Conservation (phyloP, 2,888 invertebrate species). For the Drosophila kambysellisi region DNA sequence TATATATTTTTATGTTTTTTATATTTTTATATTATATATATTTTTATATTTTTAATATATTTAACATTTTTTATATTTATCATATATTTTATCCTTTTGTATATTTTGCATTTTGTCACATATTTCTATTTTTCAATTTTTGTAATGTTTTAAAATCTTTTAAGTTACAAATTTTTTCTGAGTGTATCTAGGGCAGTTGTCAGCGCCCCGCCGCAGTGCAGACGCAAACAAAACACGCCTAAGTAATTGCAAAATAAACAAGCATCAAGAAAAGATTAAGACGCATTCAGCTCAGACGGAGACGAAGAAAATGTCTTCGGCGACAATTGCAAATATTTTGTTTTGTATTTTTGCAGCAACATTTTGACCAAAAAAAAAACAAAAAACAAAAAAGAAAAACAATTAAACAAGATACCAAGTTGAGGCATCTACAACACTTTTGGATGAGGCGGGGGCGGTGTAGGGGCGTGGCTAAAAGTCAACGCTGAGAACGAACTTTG, state of each 20-base stretch:
- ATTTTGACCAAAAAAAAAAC: slow-evolving; percentile 26
- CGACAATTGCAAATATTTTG: slow-evolving; percentile 73
- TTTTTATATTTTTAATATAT: neutral
- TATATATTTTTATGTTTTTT: neutral
- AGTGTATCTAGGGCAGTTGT: slow-evolving; percentile 20
- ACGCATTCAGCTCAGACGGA: slow-evolving; percentile 51
- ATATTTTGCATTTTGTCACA: neutral
- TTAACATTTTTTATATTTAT: neutral
- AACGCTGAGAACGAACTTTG: slow-evolving; percentile 53
- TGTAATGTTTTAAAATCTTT: neutral
- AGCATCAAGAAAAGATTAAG: slow-evolving; percentile 84
- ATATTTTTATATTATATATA: too few species aligned
- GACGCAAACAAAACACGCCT: slow-evolving; percentile 82
- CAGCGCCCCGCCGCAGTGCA: slow-evolving; percentile 73
- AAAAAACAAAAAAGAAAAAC: slow-evolving; percentile 39
- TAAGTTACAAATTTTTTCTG: neutral
- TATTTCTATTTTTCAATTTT: neutral
- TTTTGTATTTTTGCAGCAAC: slow-evolving; percentile 54
- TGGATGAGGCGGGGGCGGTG: too few species aligned
- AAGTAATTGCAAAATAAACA: slow-evolving; percentile 84
- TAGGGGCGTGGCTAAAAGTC: slow-evolving; percentile 45
- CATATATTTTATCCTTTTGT: neutral
- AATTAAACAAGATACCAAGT: slow-evolving; percentile 58
- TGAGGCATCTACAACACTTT: slow-evolving; percentile 5
- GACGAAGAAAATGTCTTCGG: slow-evolving; percentile 14